phyloP scores from a whole-genome alignment of 2,113 vertebrate species.

The Myotis davidii region DNA sequence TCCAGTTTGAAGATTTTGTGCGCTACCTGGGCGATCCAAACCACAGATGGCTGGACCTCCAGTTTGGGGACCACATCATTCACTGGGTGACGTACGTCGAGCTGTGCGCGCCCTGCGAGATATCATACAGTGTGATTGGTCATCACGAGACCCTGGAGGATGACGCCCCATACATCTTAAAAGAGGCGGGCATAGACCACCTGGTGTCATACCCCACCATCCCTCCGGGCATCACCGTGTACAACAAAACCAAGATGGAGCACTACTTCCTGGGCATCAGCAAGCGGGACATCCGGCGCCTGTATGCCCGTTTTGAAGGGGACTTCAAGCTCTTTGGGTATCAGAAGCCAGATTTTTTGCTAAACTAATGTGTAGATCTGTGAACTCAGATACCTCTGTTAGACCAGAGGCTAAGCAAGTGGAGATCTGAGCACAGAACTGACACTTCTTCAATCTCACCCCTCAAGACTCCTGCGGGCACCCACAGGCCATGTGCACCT shows the following conservation, averaged over 20 bases:
- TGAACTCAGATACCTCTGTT: constrained; percentile 49
- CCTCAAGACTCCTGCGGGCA: constrained; percentile 57
- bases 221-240: constrained; percentile 94
- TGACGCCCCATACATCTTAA: constrained; percentile 94
- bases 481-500: neutral
- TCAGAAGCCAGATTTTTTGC: constrained; percentile 92
- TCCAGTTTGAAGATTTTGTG: constrained; percentile 98
- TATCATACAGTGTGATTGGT: constrained; percentile 92
- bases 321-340: constrained; percentile 98
- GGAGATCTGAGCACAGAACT: constrained; percentile 55
- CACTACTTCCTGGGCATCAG: constrained; percentile 94
- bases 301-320: constrained; percentile 92
- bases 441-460: neutral
- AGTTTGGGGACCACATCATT: constrained; percentile 97
- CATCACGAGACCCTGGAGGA: constrained; percentile 97
- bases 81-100: constrained; percentile 96
- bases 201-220: constrained; percentile 95
- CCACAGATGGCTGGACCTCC: constrained; percentile 90
- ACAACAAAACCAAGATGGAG: constrained; percentile 96
- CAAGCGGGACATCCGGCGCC: constrained; percentile 92
- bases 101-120: constrained; percentile 96
- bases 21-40: constrained; percentile 96
- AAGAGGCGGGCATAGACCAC: constrained; percentile 90
- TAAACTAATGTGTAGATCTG: constrained; percentile 84
- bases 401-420: constrained; percentile 54